Evolutionary conservation across 2,797 vertebrate species (phyloP), one percentile per base, ranked within the genome.

Genomic region (Darevskia nairensis): DNA sequence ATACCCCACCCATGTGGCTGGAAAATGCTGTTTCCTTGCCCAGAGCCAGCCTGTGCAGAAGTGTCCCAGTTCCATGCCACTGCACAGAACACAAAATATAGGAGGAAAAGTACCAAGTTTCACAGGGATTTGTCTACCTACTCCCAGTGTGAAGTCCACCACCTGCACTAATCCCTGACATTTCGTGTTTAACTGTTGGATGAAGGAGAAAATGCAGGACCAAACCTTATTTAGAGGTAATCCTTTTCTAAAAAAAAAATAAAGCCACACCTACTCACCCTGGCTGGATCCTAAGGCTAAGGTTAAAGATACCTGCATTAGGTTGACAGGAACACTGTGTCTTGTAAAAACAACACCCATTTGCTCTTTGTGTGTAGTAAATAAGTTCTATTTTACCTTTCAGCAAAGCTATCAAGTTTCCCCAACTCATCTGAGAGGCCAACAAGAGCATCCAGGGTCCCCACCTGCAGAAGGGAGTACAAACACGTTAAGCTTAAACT

Each of bases 361-460:
- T 94, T 94, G 87, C 91, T 91, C 69, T 91, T 92, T 96, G 96
- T 97, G 80, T 96, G 88, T 71, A 96, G 97, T 97, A 97, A 97
- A 97, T 94, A 97, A 95, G 61, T 88, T 89, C 86, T 95, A 92
- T 94, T 96, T 97, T 98, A 99, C 99, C 98, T 97, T 97, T 99
- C 98, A 95, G 98, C 97, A 94, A 97, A 97, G 88, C 91, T 95
- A 97, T 99, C 98, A 2, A 99, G 97, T 95, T 97, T 98, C 94
- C 97, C 97, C 95, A 99, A 96, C 91, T 99, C 98, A 94, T 99
- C 98, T 64, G 98, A 98, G 92, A 99, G 97, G 86, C 97, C 96
- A 86, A 99, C 97, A 72, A 99, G 97, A 89, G 98, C 97, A 95
- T 99, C 98, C 96, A 99, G 96, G 80, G 98, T 98, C 91, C 98